Evolutionary conservation across 2,888 invertebrate genomes (phyloP), one percentile per base, ranked within the genome.

Genomic region (Chaitophorus viminalis): DNA sequence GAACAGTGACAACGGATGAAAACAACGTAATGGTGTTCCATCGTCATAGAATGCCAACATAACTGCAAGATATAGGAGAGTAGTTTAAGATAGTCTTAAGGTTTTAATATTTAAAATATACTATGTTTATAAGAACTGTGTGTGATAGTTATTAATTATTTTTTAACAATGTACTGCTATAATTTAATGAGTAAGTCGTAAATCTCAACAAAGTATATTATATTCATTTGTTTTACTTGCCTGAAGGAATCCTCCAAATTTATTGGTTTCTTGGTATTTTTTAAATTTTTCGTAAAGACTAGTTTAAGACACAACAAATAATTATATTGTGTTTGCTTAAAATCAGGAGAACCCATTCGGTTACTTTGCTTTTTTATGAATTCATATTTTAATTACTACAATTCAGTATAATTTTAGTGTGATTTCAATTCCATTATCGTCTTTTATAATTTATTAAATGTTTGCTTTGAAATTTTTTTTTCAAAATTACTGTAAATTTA

Each of bases 91-190:
- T 52, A 33, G 39, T 52, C 9, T 76, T 77, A 39, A 68, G 52
- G 46, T 68, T 46, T 29, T 65, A 36, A 25, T 21, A 17, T 46
- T 77, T 85, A 60, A 14, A 83, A 5, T 68, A 8, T 29, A 65
- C 6, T 65, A 75, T 75, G 60, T 65, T 31, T 25, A 65, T 75
- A 75, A 36, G 36, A 84, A 52, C 31, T 68, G 39, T 65, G 84
- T 77, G 76, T 75, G 76, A 77, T 85, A 77, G 76, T 33, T 68
- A 84, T 75, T 65, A 75, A 65, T 74, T 83, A 21, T 76, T 75
- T 84, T 84, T 39, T 25, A 84, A 39, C 21, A 31, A 84, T 76
- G 29, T 31, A 84, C n/a, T 76, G 8, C 5, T 74, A 74, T 82
- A 60, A 54, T 74, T 33, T 82, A 74, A 36, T 21, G 9, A 54